Base-by-base conservation (phyloP, 2,888 invertebrate genomes). In the Pterostichus madidus region DNA sequence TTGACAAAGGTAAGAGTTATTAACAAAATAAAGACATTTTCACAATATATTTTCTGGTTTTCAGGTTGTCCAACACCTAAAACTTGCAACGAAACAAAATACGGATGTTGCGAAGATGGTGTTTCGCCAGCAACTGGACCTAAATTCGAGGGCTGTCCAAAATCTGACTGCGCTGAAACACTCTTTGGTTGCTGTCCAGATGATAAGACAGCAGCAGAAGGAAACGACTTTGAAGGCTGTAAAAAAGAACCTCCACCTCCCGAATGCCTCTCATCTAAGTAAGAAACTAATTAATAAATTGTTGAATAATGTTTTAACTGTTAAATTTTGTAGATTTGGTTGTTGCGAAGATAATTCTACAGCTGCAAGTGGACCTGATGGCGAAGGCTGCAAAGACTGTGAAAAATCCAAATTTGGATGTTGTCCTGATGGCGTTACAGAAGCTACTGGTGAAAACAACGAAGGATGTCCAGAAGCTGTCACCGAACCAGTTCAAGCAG, bases 111-210 rank as follows among this genome's bases (percentile, higher is more conserved):
- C 87, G 92, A 94, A 10, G 97, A 97, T 88, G 95, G 94, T 0
- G 93, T 96, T 0, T 96, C 96, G 0, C 93, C 95, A 1, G 95
- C 96, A 0, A 88, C 90, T 80, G 97, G 97, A 8, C 91, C 93
- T 0, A 91, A 94, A 11, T 89, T 92, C 84, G 91, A 94, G 86
- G 98, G 95, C 1, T 99, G 98, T 88, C 96, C 96, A 0, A 89
- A 92, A 52, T 91, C 93, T 0, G 92, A 93, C 8, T 97, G 97
- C 87, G 92, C 92, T 0, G 94, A 95, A 86, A 95, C 96, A 0
- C 91, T 97, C 6, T 98, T 95, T 87, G 98, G 98, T 2, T 98
- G 98, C 88, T 98, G 98, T 87, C 93, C 93, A 8, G 97, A 97
- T 89, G 94, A 94, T 64, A 92, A 92, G 85, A 95, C 95, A 0